Evolutionary conservation across 37 sponge, comb jelly and placozoan species (phyloP), one percentile per base, ranked within the genome.

Genomic region (Bolinopsis microptera): DNA sequence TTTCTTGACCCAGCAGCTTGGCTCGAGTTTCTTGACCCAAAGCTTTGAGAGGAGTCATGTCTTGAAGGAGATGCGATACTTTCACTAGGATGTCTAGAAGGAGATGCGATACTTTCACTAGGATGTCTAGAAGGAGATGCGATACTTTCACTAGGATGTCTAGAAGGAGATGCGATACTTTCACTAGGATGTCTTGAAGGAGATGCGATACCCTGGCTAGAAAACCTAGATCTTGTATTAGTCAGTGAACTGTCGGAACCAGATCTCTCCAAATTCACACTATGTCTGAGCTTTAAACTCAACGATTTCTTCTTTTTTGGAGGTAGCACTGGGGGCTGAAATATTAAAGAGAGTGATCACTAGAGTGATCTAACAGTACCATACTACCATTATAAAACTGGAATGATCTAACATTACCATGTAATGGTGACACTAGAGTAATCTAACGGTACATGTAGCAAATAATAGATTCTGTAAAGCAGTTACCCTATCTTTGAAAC

Each of bases 301-400:
- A 77, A 18, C 1, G 80, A 77, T 18, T 77, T 77, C 36, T 34
- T 77, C 36, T 31, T 77, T 33, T 77, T 77, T 33, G 80, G 80
- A 32, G 80, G 80, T 1, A 77, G 18, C 21, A 35, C 80, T 28
- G 80, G 80, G 18, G 80, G 32, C 18, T 32, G 33, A 48, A 48
- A 48, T 13, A 48, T 48, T 13, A 48, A 48, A 48, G n/a, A n/a
- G n/a, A n/a, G n/a, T n/a, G n/a, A n/a, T n/a, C n/a, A n/a, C n/a
- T n/a, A n/a, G n/a, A n/a, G n/a, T n/a, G n/a, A n/a, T n/a, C n/a
- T n/a, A n/a, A n/a, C n/a, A n/a, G n/a, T n/a, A n/a, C n/a, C n/a
- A n/a, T n/a, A n/a, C n/a, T n/a, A n/a, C n/a, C n/a, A n/a, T n/a
- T n/a, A n/a, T n/a, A n/a, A n/a, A n/a, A n/a, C n/a, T n/a, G n/a